Evolutionary conservation across 2,797 vertebrate species (phyloP).

Genomic region (Eutrigla gurnardus): DNA sequence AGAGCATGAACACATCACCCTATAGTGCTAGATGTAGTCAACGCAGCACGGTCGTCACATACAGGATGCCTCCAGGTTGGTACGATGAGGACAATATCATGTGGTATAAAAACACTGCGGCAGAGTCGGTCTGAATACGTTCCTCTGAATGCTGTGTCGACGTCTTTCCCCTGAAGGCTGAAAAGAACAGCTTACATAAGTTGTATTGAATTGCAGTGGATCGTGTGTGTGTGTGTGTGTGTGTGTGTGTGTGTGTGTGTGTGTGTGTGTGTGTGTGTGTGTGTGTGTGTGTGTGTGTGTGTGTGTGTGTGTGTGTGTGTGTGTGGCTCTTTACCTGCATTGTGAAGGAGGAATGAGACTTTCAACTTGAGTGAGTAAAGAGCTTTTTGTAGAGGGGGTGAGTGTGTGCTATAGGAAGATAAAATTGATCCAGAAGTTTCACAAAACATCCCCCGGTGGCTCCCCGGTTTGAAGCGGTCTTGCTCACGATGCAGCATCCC

Average conservation of each 20-base stretch:
- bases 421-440: constrained; percentile 71
- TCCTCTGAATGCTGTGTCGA: constrained; percentile 11
- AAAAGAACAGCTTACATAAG: constrained; percentile 47
- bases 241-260: constrained; percentile 2
- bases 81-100: neutral
- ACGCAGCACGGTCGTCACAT: neutral
- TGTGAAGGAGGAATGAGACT: constrained; percentile 1
- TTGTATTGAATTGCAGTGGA: constrained; percentile 41
- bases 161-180: constrained; percentile 16
- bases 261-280: neutral
- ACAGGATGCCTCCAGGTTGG: neutral
- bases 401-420: constrained; percentile 29
- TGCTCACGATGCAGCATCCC: constrained; percentile 68
- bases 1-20: constrained; percentile 29
- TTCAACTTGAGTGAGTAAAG: neutral
- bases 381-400: constrained; percentile 17
- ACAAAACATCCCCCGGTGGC: constrained; percentile 62
- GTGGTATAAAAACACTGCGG: constrained; percentile 21
- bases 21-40: neutral
- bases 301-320: constrained; percentile 1
- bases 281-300: neutral
- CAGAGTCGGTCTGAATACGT: constrained; percentile 10
- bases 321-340: constrained; percentile 28
- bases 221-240: constrained; percentile 13
- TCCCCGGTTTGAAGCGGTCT: constrained; percentile 57